phyloP scores from a whole-genome alignment of 92 coral and sea anemone species.

The Micromussa lordhowensis region DNA sequence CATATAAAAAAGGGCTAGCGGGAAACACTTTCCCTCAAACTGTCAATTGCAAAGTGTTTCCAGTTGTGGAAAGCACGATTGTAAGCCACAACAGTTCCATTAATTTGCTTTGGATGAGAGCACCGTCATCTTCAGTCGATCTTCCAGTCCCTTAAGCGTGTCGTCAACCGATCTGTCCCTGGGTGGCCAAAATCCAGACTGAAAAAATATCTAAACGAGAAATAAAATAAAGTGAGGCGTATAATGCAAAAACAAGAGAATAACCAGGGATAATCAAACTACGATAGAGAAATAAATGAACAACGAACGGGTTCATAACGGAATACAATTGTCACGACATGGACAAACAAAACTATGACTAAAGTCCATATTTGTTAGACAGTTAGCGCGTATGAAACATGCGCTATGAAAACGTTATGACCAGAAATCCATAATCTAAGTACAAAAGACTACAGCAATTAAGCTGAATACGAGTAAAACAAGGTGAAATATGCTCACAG shows the following conservation, averaged over 20 bases:
- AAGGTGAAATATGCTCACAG: neutral
- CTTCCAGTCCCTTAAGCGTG: too few species aligned
- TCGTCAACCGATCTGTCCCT: constrained; percentile 23
- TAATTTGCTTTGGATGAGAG: constrained; percentile 31
- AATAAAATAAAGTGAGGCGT: constrained; percentile 2
- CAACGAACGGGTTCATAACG: neutral
- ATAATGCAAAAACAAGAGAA: neutral
- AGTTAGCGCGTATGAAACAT: too few species aligned
- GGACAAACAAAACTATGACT: constrained; percentile 19
- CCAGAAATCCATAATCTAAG: constrained; percentile 24
- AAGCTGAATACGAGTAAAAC: constrained; percentile 20
- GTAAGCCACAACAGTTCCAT: constrained; percentile 24
- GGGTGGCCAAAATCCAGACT: constrained; percentile 36
- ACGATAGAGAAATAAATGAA: constrained; percentile 8
- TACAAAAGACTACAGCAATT: constrained; percentile 1
- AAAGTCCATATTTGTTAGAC: too few species aligned
- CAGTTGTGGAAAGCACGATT: constrained; percentile 46
- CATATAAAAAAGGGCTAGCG: constrained; percentile 6
- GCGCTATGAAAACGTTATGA: too few species aligned
- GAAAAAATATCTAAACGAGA: neutral
- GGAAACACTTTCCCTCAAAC: constrained; percentile 19
- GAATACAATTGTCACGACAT: constrained; percentile 10
- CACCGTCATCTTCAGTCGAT: constrained; percentile 35
- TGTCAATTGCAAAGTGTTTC: constrained; percentile 34
- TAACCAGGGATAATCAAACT: constrained; percentile 19